Evolutionary conservation across 2,888 invertebrate genomes (phyloP).

Genomic region (Falcaria lacertinaria): DNA sequence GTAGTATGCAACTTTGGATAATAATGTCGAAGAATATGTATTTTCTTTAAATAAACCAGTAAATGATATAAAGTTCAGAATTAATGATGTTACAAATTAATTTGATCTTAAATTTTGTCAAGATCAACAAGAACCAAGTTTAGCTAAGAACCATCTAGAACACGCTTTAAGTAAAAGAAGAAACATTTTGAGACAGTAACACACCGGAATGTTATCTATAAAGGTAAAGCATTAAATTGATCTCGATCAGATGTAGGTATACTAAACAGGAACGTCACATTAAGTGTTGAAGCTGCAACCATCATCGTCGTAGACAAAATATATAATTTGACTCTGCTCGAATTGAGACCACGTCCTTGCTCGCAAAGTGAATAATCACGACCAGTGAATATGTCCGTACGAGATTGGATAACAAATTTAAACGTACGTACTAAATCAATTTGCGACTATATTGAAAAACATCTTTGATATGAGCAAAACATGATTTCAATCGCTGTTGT

Average conservation of each 20-base stretch:
- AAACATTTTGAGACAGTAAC: too few species aligned
- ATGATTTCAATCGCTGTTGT: neutral
- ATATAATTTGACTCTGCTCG: slow-evolving; percentile 40
- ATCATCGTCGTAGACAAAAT: slow-evolving; percentile 24
- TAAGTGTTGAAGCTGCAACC: neutral
- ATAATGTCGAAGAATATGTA: too few species aligned
- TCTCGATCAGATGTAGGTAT: too few species aligned
- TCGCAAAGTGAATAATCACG: slow-evolving; percentile 74
- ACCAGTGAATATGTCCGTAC: slow-evolving; percentile 44
- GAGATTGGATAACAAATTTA: slow-evolving; percentile 64
- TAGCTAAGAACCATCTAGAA: too few species aligned
- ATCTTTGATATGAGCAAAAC: slow-evolving; percentile 13
- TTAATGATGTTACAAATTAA: too few species aligned
- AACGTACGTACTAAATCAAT: slow-evolving; percentile 55
- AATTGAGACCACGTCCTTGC: slow-evolving; percentile 49
- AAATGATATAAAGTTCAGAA: neutral
- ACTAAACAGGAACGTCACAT: neutral
- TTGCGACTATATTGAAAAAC: slow-evolving; percentile 31
- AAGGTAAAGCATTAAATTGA: too few species aligned
- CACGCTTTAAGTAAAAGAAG: too few species aligned
- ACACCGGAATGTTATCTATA: too few species aligned
- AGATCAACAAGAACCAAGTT: too few species aligned
- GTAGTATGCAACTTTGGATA: too few species aligned
- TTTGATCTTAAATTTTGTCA: too few species aligned
- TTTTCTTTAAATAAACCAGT: neutral